Conservation (phyloP, 2,888 invertebrate genomes). For the Anoplius nigerrimus region DNA sequence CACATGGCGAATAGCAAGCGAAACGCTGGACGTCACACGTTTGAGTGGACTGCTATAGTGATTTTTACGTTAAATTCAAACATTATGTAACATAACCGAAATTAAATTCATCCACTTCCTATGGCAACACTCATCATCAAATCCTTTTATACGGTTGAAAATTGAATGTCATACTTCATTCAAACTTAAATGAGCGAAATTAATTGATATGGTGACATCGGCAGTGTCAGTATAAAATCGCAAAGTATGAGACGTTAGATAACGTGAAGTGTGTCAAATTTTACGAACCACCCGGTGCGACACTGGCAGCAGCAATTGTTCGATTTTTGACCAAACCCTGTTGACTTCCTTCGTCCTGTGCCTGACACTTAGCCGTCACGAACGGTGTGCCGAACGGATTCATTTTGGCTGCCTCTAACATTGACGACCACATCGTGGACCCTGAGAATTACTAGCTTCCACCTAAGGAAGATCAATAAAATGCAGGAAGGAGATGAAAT, state of each 20-base stretch:
- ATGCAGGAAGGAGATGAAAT: slow-evolving; percentile 2
- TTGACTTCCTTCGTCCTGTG: slow-evolving; percentile 51
- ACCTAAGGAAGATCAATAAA: slow-evolving; percentile 40
- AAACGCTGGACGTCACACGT: not conserved
- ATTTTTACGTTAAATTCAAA: not conserved
- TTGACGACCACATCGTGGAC: slow-evolving; percentile 73
- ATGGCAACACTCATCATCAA: no score
- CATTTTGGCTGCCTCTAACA: slow-evolving; percentile 74
- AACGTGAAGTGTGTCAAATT: no score
- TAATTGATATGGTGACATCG: no score
- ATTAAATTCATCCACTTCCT: not conserved
- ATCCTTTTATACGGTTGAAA: no score
- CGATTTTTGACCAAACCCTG: slow-evolving; percentile 70
- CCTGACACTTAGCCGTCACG: slow-evolving; percentile 72
- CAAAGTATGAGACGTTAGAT: not conserved
- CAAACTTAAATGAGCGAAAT: no score
- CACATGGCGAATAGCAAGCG: not conserved
- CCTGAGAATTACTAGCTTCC: slow-evolving; percentile 17
- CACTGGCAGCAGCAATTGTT: slow-evolving; percentile 72
- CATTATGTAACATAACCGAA: not conserved
- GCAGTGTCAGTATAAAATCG: not conserved
- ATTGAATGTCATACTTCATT: no score
- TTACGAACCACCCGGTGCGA: slow-evolving; percentile 69
- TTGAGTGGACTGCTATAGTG: not conserved
- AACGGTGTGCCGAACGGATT: slow-evolving; percentile 73